phyloP scores from a whole-genome alignment of 2,888 invertebrate species.

The Rhagonycha fulva region DNA sequence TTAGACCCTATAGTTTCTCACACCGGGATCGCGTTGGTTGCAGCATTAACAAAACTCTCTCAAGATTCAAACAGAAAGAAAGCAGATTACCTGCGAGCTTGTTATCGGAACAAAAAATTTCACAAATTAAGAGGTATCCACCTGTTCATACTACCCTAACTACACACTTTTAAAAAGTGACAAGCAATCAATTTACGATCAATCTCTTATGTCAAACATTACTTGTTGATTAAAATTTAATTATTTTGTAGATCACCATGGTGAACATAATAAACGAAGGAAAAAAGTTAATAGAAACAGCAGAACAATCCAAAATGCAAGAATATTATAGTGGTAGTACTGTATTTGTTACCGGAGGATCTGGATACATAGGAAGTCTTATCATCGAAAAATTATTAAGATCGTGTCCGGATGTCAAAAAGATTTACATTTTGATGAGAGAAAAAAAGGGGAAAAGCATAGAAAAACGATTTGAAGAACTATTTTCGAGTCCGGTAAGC shows the following conservation, averaged over 20 bases:
- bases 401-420: constrained; percentile 47
- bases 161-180: no score
- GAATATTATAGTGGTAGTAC: constrained; percentile 45
- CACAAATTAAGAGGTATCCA: no score
- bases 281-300: constrained; percentile 54
- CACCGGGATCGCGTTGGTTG: no score
- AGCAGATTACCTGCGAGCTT: no score
- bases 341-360: constrained; percentile 51
- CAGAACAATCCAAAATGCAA: constrained; percentile 38
- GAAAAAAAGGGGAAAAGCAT: constrained; percentile 46
- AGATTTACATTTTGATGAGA: constrained; percentile 46
- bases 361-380: constrained; percentile 50
- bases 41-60: no score
- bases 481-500: constrained; percentile 65
- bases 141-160: no score
- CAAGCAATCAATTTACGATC: not conserved
- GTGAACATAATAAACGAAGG: not conserved
- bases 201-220: no score
- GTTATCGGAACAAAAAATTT: no score
- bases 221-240: not conserved
- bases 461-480: constrained; percentile 55
- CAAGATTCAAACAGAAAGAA: no score
- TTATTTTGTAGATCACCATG: not conserved
- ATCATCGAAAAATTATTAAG: constrained; percentile 47
- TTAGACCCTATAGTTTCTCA: no score